phyloP scores from a whole-genome alignment of 2,888 invertebrate genomes.

The Adineta ricciae region DNA sequence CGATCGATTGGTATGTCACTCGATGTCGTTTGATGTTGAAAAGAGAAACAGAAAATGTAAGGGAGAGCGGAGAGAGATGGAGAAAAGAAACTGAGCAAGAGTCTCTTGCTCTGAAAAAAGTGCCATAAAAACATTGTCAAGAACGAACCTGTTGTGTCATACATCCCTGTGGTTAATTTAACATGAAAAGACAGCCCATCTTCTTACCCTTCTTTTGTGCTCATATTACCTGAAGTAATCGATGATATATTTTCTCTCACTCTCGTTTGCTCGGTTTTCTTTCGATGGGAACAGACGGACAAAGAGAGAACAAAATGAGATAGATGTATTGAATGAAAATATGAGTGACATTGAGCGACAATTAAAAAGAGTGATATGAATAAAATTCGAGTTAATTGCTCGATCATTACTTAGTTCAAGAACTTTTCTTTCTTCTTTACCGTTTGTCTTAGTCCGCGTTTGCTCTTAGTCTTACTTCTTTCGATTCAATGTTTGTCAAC shows the following conservation, averaged over 20 bases:
- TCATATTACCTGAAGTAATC: not conserved
- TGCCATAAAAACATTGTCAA: not conserved
- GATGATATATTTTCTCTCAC: not conserved
- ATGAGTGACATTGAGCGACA: not conserved
- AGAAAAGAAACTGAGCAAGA: not conserved
- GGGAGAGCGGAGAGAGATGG: not conserved
- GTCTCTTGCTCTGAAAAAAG: not conserved
- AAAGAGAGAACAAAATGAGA: constrained; percentile 1
- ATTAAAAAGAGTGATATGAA: not conserved
- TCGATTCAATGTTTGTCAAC: not conserved
- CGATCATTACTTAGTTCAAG: not conserved
- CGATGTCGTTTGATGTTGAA: not conserved
- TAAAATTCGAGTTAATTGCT: not conserved
- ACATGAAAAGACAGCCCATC: not conserved
- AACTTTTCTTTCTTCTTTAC: not conserved
- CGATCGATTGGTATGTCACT: not conserved
- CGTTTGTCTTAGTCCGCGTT: not conserved
- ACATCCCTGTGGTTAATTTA: not conserved
- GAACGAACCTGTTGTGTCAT: not conserved
- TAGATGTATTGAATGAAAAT: not conserved
- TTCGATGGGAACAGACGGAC: not conserved
- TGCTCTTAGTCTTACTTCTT: not conserved
- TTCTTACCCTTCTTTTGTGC: not conserved
- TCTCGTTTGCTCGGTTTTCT: not conserved
- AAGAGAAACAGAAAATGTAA: not conserved